Evolutionary conservation across 1,140 invertebrate species (phyloP), one percentile per base, ranked within the genome.

Genomic region (Eufriesea mexicana): DNA sequence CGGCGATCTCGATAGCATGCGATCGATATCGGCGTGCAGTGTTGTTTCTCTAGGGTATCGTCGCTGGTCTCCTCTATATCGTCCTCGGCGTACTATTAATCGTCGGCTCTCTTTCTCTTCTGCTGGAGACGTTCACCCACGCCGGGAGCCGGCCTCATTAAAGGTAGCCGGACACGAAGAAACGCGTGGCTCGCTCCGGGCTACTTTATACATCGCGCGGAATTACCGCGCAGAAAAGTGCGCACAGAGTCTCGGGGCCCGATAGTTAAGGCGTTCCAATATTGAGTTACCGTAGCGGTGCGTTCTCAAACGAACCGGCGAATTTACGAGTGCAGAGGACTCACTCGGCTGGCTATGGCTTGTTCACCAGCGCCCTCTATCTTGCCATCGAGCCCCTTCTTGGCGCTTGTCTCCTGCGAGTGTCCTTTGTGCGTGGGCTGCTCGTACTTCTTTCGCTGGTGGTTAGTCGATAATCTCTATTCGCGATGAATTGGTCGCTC

Each of bases 241-340:
- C 45, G 45, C 72, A 18, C 35, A 54, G 16, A 45, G 25, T 23
- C 55, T 42, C 18, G 25, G 72, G 62, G 25, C 51, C 28, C 64
- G 64, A 71, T 70, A 75, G 72, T 78, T 79, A 75, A 78, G 57
- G 83, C 79, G 78, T 61, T 81, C 77, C 77, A 61, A 77, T 89
- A 87, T 89, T 89, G 88, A 89, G 83, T 89, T 89, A 89, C 76
- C 86, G 83, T 49, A 72, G 61, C 88, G 88, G 83, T 68, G 49
- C n/a, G 47, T 28, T 66, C 59, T 89, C 88, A 89, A 89, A 89
- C 87, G 83, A 82, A 79, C 81, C 47, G 42, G 74, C 83, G 71
- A 89, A 89, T 89, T 89, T 89, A 89, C 77, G 51, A 73, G 51
- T 57, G 23, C 35, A 6, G 35, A 42, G 51, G 7, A 8, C 54